Evolutionary conservation across 2,113 vertebrate species (phyloP).

Genomic region (Thunnus maccoyii): DNA sequence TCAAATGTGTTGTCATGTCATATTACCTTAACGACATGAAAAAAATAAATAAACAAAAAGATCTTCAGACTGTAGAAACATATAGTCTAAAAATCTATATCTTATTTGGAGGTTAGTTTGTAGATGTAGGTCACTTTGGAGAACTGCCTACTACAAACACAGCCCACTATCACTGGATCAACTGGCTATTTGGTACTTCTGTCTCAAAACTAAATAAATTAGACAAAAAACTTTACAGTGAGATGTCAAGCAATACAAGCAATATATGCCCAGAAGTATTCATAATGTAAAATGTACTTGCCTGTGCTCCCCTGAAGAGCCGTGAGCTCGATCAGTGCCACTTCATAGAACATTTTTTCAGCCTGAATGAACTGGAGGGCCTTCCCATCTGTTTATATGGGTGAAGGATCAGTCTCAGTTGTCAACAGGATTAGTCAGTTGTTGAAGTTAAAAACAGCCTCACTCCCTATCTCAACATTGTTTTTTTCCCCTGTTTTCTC

Average conservation of each 20-base stretch:
- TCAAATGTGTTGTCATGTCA: slow-evolving; percentile 35
- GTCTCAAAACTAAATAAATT: neutral
- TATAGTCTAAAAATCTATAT: neutral
- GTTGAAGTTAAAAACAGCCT: slow-evolving; percentile 70
- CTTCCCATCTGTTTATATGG: slow-evolving; percentile 86
- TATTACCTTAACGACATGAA: neutral
- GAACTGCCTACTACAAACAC: slow-evolving; percentile 4
- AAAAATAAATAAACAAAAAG: too few species aligned
- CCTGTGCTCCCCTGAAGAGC: slow-evolving; percentile 82
- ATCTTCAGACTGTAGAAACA: neutral
- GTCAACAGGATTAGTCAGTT: slow-evolving; percentile 76
- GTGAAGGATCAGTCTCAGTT: slow-evolving; percentile 82
- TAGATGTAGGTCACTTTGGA: slow-evolving; percentile 10
- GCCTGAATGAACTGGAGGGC: slow-evolving; percentile 83
- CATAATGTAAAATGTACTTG: slow-evolving; percentile 74
- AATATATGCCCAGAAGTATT: neutral
- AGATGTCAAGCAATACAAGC: neutral
- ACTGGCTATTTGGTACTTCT: neutral
- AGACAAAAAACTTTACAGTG: slow-evolving; percentile 2
- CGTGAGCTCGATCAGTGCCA: slow-evolving; percentile 83
- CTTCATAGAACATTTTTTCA: slow-evolving; percentile 87
- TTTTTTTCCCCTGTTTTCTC: neutral
- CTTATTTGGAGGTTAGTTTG: neutral
- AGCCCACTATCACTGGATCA: neutral
- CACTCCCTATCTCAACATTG: slow-evolving; percentile 9